phyloP scores from a whole-genome alignment of 1,140 invertebrate species.

The Plutomurus gul region DNA sequence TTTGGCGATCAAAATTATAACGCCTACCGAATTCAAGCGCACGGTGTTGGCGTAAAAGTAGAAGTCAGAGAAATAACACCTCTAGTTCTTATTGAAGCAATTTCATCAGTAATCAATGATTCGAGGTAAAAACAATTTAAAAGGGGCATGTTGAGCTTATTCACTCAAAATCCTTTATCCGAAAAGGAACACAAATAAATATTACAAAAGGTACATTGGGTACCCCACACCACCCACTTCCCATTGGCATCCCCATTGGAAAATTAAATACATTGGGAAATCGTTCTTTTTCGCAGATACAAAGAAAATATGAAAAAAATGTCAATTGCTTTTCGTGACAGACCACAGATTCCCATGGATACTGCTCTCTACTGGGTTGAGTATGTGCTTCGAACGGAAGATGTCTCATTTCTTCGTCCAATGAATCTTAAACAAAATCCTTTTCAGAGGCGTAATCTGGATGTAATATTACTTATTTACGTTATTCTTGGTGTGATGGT shows the following conservation, averaged over 20 bases:
- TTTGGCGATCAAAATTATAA: constrained; percentile 51
- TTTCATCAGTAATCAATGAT: background rate
- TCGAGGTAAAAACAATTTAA: too few species aligned
- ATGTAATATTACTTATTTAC: background rate
- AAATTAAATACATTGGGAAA: too few species aligned
- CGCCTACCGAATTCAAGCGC: constrained; percentile 52
- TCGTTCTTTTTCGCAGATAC: too few species aligned
- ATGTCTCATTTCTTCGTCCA: background rate
- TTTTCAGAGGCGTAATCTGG: background rate
- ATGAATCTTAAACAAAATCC: background rate
- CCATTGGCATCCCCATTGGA: too few species aligned
- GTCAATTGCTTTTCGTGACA: constrained; percentile 1
- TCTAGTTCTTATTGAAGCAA: background rate
- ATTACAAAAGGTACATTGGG: too few species aligned
- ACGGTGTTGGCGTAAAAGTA: constrained; percentile 41
- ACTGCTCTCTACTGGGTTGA: constrained; percentile 26
- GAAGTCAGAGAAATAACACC: constrained; percentile 32
- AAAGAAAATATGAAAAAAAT: constrained; percentile 3
- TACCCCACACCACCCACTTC: too few species aligned
- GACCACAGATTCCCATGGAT: background rate
- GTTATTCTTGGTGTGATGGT: too few species aligned
- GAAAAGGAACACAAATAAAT: too few species aligned
- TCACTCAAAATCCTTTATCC: too few species aligned
- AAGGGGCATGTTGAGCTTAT: too few species aligned
- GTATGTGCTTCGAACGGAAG: background rate